phyloP scores from a whole-genome alignment of 2,113 vertebrate genomes.

The Campylomormyrus tamandua region DNA sequence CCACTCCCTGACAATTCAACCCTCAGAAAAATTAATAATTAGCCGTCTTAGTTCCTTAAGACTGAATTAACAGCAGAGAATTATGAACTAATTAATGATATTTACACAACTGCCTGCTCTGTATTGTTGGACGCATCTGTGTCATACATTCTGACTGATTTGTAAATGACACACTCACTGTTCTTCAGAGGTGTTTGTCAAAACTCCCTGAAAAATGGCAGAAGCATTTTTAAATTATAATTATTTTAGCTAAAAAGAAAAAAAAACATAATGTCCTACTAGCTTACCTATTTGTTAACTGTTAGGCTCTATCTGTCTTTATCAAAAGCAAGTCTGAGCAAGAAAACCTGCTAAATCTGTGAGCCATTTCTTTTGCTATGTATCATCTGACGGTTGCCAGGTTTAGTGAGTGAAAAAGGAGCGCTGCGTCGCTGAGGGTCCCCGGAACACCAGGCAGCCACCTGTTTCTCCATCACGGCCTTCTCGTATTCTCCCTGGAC shows the following conservation, averaged over 20 bases:
- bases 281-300: neutral
- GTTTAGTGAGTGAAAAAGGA: neutral
- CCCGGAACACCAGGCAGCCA: slow-evolving; percentile 27
- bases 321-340: neutral
- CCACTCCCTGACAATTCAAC: neutral
- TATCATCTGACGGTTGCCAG: neutral
- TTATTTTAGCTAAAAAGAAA: neutral
- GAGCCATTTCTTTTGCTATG: neutral
- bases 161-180: neutral
- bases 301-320: neutral
- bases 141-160: neutral
- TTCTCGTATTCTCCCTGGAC: slow-evolving; percentile 73
- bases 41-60: neutral
- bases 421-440: neutral
- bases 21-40: neutral
- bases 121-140: neutral
- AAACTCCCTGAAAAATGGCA: neutral
- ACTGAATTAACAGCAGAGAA: neutral
- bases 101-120: neutral
- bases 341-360: neutral
- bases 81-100: neutral
- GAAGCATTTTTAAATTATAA: neutral
- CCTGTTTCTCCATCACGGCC: slow-evolving; percentile 75
- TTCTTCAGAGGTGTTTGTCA: neutral
- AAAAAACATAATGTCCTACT: neutral